Base-by-base conservation (phyloP, 1,140 invertebrate species). In the Bradysia coprophila region DNA sequence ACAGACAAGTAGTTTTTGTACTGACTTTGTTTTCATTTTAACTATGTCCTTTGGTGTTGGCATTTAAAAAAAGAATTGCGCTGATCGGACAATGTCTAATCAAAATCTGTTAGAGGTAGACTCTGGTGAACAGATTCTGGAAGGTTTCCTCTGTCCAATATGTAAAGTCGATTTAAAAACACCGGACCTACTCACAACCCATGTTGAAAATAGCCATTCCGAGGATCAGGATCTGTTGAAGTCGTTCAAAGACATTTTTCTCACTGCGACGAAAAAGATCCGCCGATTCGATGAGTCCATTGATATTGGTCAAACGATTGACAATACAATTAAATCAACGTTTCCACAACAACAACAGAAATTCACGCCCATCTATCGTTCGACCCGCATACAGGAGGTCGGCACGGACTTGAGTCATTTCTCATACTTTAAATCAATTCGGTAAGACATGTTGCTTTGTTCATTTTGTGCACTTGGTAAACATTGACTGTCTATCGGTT, bases 71-170 rank as follows among this genome's bases (percentile, higher is more conserved):
- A n/a, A n/a, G n/a, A n/a, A n/a, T n/a, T n/a, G n/a, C n/a, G n/a
- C n/a, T n/a, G n/a, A n/a, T n/a, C n/a, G n/a, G n/a, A n/a, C n/a
- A n/a, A n/a, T n/a, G n/a, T n/a, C n/a, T n/a, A n/a, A n/a, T n/a
- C n/a, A n/a, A n/a, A n/a, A n/a, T n/a, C n/a, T n/a, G n/a, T n/a
- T n/a, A n/a, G n/a, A n/a, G n/a, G n/a, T n/a, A n/a, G 16, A 40
- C 40, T 53, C 56, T 45, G 63, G 71, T 33, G 68, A 65, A 11
- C 71, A 76, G 50, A 78, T 90, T 43, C 63, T 85, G 43, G 90
- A 96, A 61, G 91, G 91, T 6, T 92, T 94, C 57, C 66, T 96
- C 3, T 96, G 91, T 62, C 89, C 91, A 1, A 85, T 91, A 54
- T 96, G 91, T 57, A 81, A 87, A 64, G 76, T 77, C 36, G 88